Conservation (phyloP, 2,888 invertebrate species). For the Gastrophysa polygoni region DNA sequence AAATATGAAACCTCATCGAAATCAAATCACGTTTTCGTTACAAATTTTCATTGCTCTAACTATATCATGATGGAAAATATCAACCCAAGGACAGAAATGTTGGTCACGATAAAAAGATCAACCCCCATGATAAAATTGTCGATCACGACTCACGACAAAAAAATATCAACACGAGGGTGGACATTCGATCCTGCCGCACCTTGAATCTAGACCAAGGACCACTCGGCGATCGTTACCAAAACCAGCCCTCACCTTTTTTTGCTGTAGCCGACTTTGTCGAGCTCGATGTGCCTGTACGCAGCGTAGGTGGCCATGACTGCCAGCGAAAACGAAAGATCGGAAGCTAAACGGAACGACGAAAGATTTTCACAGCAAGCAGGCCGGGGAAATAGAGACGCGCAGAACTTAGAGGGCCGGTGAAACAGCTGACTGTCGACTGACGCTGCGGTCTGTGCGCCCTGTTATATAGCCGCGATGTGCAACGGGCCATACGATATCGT, state of each 20-base stretch:
- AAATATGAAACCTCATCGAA: too few relatives aligned
- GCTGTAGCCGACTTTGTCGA: constrained; percentile 92
- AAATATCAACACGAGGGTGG: too few relatives aligned
- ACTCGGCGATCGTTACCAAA: constrained; percentile 12
- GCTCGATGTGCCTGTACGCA: constrained; percentile 91
- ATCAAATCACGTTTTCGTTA: too few relatives aligned
- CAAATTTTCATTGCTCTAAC: too few relatives aligned
- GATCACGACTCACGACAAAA: too few relatives aligned
- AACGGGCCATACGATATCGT: constrained; percentile 37
- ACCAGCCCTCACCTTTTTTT: constrained; percentile 78
- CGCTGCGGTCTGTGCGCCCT: constrained; percentile 43
- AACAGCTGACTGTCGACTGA: constrained; percentile 53
- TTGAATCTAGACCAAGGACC: constrained; percentile 6
- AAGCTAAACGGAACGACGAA: constrained; percentile 11
- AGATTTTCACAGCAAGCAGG: constrained; percentile 7
- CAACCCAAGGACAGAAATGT: too few relatives aligned
- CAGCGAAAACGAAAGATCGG: constrained; percentile 13
- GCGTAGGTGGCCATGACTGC: constrained; percentile 85
- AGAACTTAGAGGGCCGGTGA: neutral
- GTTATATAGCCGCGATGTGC: constrained; percentile 50
- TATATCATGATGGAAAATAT: too few relatives aligned
- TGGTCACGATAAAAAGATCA: too few relatives aligned
- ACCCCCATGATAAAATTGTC: too few relatives aligned
- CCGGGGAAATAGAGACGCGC: neutral
- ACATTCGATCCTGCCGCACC: neutral